Conservation (phyloP, 2,888 invertebrate species). For the Oxycera nigricornis region DNA sequence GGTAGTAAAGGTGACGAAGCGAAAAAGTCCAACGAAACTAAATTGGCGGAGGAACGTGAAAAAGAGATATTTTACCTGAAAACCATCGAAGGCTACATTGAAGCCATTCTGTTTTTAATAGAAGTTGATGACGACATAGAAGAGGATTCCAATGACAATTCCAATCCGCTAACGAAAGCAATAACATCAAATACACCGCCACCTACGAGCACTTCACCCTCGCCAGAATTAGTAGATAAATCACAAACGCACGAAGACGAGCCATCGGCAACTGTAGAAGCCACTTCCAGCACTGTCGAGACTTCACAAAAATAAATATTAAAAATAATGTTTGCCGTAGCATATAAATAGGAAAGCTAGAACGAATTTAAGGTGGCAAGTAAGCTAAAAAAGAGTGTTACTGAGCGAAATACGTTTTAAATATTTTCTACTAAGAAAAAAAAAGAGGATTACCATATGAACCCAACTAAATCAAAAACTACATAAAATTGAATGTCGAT, state of each 20-base stretch:
- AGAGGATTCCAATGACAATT: slow-evolving; percentile 37
- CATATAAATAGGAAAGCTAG: not conserved
- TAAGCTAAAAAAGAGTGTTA: not conserved
- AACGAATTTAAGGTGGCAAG: not conserved
- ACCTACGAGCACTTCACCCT: not conserved
- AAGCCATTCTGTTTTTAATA: slow-evolving; percentile 58
- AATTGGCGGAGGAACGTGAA: slow-evolving; percentile 57
- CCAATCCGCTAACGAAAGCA: not conserved
- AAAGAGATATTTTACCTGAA: slow-evolving; percentile 56
- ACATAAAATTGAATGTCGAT: not conserved
- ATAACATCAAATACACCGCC: not conserved
- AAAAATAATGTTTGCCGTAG: not conserved
- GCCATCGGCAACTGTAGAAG: not conserved
- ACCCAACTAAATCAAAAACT: not conserved
- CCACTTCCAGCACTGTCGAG: not conserved
- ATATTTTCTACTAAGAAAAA: slow-evolving; percentile 13
- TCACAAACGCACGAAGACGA: not conserved
- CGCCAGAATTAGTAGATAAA: slow-evolving; percentile 1
- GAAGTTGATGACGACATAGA: slow-evolving; percentile 54
- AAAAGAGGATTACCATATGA: not conserved
- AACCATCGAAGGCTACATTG: slow-evolving; percentile 61
- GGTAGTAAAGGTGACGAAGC: slow-evolving; percentile 35
- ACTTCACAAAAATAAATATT: not conserved
- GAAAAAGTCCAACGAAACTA: slow-evolving; percentile 52
- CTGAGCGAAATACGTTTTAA: not conserved